Evolutionary conservation across 1,140 invertebrate species (phyloP).

Genomic region (Coboldia fuscipes): DNA sequence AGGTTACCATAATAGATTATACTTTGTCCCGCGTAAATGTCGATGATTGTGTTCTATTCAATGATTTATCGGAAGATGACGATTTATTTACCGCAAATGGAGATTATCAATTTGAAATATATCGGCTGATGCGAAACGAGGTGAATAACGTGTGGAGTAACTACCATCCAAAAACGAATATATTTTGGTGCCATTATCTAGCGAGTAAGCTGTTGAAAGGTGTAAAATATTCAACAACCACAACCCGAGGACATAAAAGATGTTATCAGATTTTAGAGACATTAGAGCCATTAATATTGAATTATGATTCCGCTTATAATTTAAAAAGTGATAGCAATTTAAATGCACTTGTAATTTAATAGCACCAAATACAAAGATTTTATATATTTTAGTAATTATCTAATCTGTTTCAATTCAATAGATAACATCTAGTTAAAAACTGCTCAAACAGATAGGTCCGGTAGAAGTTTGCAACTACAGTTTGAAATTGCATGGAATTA

Average conservation of each 20-base stretch:
- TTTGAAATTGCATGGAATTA: too few species aligned
- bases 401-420: too few species aligned
- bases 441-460: too few species aligned
- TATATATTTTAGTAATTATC: too few species aligned
- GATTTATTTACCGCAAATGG: slow-evolving; percentile 58
- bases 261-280: too few species aligned
- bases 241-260: slow-evolving; percentile 22
- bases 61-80: slow-evolving; percentile 57
- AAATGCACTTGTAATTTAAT: too few species aligned
- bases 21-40: slow-evolving; percentile 63
- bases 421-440: too few species aligned
- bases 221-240: slow-evolving; percentile 27
- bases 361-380: too few species aligned
- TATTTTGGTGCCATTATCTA: slow-evolving; percentile 76
- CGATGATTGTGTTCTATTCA: slow-evolving; percentile 45
- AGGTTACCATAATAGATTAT: slow-evolving; percentile 75
- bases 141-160: slow-evolving; percentile 49
- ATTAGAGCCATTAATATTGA: too few species aligned
- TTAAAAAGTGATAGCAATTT: too few species aligned
- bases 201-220: slow-evolving; percentile 50
- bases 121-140: slow-evolving; percentile 53
- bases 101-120: slow-evolving; percentile 90
- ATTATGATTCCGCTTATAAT: too few species aligned
- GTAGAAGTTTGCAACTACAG: too few species aligned
- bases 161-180: slow-evolving; percentile 65